These are phyloP conservation scores for Perizoma affinitatum DNA, from an alignment of 2,888 invertebrate species.

Conservation along the genomic window DNA sequence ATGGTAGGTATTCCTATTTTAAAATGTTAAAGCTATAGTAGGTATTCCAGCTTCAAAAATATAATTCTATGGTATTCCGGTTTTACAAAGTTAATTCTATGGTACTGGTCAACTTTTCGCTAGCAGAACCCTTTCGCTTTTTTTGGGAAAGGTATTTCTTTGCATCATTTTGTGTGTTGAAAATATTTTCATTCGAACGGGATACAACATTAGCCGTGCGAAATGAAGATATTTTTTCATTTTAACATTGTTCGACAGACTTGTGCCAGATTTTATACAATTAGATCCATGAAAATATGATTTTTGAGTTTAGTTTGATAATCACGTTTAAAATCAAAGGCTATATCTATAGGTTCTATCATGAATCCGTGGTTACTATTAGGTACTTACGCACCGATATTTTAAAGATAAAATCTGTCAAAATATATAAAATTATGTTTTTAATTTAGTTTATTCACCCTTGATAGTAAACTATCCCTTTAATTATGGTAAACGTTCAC, in stretches of 20 bases:
- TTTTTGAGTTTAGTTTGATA: no score
- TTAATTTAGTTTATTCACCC: no score
- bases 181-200: constrained; percentile 40
- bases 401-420: no score
- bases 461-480: background rate
- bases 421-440: no score
- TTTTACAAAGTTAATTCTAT: constrained; percentile 12
- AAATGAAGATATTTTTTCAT: constrained; percentile 42
- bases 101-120: constrained; percentile 10
- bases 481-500: background rate
- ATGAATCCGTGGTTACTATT: no score
- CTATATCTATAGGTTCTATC: no score
- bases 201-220: background rate
- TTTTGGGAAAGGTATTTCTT: constrained; percentile 38
- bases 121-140: constrained; percentile 31
- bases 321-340: no score
- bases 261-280: constrained; percentile 40
- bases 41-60: no score
- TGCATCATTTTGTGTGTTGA: constrained; percentile 42
- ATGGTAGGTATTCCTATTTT: no score
- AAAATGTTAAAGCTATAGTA: no score
- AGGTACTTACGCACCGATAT: no score
- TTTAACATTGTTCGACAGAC: constrained; percentile 41
- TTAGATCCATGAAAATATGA: background rate
- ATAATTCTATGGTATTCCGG: no score